Conservation (phyloP, 2,888 invertebrate genomes). For the Villa cingulata region DNA sequence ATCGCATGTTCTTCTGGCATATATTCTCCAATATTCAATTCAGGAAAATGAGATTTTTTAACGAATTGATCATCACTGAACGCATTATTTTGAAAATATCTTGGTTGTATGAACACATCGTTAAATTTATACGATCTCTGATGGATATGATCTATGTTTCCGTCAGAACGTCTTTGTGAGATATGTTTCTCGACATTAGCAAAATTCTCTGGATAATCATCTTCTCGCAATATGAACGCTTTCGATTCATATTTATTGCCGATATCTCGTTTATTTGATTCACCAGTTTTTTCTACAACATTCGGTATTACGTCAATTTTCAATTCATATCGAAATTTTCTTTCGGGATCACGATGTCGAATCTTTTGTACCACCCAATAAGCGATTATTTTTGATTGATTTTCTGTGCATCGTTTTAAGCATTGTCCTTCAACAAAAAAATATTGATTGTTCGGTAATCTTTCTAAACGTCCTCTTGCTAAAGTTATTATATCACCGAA, state of each 20-base stretch:
- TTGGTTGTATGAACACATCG: conserved; percentile 11
- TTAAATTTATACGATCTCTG: conserved; percentile 8
- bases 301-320: conserved; percentile 51
- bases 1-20: conserved; percentile 17
- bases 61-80: not conserved
- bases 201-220: conserved; percentile 32
- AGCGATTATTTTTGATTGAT: conserved; percentile 39
- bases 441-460: conserved; percentile 37
- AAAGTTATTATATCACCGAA: conserved; percentile 51
- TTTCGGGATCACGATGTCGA: conserved; percentile 43
- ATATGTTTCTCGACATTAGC: conserved; percentile 11
- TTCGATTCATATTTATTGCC: conserved; percentile 42
- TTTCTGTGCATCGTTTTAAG: conserved; percentile 8
- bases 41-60: not conserved
- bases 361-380: conserved; percentile 57
- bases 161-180: conserved; percentile 2
- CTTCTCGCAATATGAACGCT: conserved; percentile 48
- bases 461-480: conserved; percentile 49
- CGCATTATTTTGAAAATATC: conserved; percentile 3
- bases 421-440: conserved; percentile 41
- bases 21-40: conserved; percentile 32
- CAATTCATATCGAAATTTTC: conserved; percentile 47
- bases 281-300: conserved; percentile 21
- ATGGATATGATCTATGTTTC: conserved; percentile 2
- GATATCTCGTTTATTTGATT: conserved; percentile 33